These are phyloP conservation scores for Episyrphus balteatus DNA, from an alignment of 1,140 invertebrate genomes.

Conservation along the genomic window DNA sequence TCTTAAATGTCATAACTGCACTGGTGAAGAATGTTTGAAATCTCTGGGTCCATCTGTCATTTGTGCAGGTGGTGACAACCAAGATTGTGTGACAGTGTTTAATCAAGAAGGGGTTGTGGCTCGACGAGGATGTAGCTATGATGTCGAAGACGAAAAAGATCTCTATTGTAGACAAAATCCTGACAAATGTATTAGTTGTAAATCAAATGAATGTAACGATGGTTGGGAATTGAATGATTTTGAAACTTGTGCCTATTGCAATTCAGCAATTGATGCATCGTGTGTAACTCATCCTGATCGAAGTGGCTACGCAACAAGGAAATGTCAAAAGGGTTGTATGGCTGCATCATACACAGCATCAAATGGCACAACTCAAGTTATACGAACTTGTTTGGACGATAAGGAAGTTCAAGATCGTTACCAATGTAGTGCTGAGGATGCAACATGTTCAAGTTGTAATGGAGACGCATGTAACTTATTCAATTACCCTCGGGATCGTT, in stretches of 20 bases:
- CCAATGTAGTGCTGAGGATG: slow-evolving; percentile 12
- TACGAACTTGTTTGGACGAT: slow-evolving; percentile 26
- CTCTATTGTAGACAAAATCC: slow-evolving; percentile 20
- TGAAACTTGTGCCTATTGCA: slow-evolving; percentile 21
- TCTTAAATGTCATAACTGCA: slow-evolving; percentile 20
- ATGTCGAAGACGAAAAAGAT: slow-evolving; percentile 29
- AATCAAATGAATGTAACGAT: slow-evolving; percentile 29
- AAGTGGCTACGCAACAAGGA: slow-evolving; percentile 4
- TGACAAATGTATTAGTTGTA: slow-evolving; percentile 20
- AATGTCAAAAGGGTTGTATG: slow-evolving; percentile 23
- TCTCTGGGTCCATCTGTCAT: slow-evolving; percentile 17
- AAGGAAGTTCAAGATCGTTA: slow-evolving; percentile 20
- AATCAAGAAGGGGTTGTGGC: slow-evolving; percentile 16
- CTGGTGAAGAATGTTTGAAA: slow-evolving; percentile 19
- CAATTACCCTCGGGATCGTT: slow-evolving; percentile 16
- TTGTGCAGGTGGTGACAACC: slow-evolving; percentile 13
- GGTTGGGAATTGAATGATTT: slow-evolving; percentile 19
- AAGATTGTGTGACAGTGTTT: slow-evolving; percentile 31
- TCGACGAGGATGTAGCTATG: slow-evolving; percentile 23
- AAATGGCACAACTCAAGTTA: slow-evolving; percentile 3
- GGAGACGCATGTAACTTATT: slow-evolving; percentile 19
- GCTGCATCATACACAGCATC: slow-evolving; percentile 12
- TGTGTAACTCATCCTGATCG: slow-evolving; percentile 16
- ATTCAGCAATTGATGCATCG: slow-evolving; percentile 8
- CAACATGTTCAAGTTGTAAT: slow-evolving; percentile 19